Evolutionary conservation across 2,797 vertebrate species (phyloP).

Genomic region (Chromobotia macracanthus): DNA sequence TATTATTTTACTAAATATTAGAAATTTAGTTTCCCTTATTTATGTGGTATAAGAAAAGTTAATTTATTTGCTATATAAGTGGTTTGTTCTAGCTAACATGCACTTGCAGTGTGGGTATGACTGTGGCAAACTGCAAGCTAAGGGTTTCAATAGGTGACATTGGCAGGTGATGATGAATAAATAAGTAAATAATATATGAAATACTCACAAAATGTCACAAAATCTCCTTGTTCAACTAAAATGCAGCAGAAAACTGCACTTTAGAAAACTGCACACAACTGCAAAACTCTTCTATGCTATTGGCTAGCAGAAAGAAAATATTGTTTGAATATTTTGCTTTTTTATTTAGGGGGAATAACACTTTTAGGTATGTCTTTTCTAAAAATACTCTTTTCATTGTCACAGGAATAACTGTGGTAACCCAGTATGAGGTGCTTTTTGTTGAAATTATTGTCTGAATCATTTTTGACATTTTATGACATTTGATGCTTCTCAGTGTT

Average conservation of each 20-base stretch:
- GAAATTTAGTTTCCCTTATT: too few relatives aligned
- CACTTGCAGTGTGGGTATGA: not conserved
- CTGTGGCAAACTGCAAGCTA: not conserved
- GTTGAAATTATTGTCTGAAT: too few relatives aligned
- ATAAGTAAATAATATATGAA: not conserved
- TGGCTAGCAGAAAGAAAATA: not conserved
- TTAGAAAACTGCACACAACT: too few relatives aligned
- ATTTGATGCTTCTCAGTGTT: too few relatives aligned
- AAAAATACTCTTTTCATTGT: not conserved
- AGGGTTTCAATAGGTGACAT: not conserved
- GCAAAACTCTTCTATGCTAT: not conserved
- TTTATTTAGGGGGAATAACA: too few relatives aligned
- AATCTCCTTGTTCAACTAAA: not conserved
- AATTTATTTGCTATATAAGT: not conserved
- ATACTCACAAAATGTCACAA: constrained; percentile 17
- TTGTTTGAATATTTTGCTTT: not conserved
- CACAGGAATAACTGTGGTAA: not conserved
- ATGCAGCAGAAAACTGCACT: not conserved
- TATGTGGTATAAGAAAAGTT: too few relatives aligned
- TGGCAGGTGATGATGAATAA: not conserved
- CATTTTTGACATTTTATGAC: too few relatives aligned
- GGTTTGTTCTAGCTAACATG: not conserved
- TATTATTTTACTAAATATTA: too few relatives aligned
- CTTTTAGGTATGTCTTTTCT: too few relatives aligned
- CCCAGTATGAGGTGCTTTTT: not conserved